Conservation (phyloP, 1,140 invertebrate species). For the Ooceraea biroi region DNA sequence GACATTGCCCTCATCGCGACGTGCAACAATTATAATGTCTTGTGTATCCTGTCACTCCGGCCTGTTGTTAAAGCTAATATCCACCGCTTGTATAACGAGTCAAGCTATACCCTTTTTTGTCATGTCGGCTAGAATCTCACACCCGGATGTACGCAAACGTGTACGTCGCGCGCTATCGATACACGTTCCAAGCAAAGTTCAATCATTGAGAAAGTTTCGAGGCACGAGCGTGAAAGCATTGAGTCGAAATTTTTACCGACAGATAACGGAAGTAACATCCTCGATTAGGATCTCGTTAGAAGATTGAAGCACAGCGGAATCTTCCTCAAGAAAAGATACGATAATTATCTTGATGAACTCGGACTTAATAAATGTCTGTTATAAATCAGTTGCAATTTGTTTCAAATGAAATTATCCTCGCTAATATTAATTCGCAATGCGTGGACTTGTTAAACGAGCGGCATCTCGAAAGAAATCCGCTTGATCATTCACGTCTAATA, state of each 20-base stretch:
- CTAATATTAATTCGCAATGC: slow-evolving; percentile 26
- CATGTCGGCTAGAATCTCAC: slow-evolving; percentile 39
- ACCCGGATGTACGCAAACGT: slow-evolving; percentile 32
- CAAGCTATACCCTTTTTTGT: slow-evolving; percentile 10
- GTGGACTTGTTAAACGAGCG: slow-evolving; percentile 7
- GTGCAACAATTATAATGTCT: slow-evolving; percentile 56
- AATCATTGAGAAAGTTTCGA: slow-evolving; percentile 65
- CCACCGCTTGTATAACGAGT: slow-evolving; percentile 50
- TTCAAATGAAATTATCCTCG: background rate
- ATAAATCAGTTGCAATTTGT: slow-evolving; percentile 31
- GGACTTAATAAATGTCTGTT: background rate
- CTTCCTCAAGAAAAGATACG: background rate
- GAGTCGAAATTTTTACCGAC: slow-evolving; percentile 16
- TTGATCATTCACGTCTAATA: slow-evolving; percentile 49
- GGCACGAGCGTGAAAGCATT: slow-evolving; percentile 39
- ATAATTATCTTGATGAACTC: no score
- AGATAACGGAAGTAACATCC: background rate
- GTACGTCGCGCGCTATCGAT: background rate
- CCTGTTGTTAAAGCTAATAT: slow-evolving; percentile 60
- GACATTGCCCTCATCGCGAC: slow-evolving; percentile 49
- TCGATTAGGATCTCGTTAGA: slow-evolving; percentile 13
- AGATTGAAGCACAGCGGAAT: background rate
- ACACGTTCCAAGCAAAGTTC: slow-evolving; percentile 49
- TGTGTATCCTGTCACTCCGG: background rate
- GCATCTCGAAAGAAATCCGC: slow-evolving; percentile 10